Evolutionary conservation across 2,113 vertebrate genomes (phyloP).

Genomic region (Anser cygnoides): DNA sequence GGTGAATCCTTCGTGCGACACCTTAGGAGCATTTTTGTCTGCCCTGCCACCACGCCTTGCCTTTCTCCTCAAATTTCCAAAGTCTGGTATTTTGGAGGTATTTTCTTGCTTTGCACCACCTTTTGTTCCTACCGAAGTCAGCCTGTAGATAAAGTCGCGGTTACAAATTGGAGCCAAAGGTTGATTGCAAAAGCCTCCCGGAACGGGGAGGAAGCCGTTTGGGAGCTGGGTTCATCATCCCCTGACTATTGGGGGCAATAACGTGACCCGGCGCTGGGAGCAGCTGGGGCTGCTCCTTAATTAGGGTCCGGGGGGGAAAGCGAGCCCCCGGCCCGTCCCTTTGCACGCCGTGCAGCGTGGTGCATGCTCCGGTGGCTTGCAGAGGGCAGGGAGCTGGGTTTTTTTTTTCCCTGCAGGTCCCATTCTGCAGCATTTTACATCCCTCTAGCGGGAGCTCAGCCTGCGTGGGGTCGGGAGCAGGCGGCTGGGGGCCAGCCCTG

Average conservation of each 20-base stretch:
- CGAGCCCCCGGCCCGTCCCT: background rate
- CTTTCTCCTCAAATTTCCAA: background rate
- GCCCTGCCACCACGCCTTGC: background rate
- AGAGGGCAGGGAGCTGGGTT: background rate
- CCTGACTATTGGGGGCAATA: fast-evolving
- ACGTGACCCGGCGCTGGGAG: background rate
- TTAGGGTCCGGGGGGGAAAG: background rate
- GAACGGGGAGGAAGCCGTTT: background rate
- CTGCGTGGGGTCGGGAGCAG: background rate
- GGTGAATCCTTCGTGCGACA: background rate
- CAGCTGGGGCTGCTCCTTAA: fast-evolving
- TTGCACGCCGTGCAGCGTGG: no score
- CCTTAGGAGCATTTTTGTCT: background rate
- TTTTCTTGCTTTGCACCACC: fast-evolving
- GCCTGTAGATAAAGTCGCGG: fast-evolving
- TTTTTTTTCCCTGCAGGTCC: background rate
- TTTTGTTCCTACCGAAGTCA: background rate
- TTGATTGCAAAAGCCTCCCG: background rate
- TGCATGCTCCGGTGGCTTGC: no score
- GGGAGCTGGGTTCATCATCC: background rate
- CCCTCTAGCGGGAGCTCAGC: background rate
- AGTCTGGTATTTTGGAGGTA: fast-evolving
- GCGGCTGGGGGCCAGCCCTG: no score
- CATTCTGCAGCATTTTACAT: background rate
- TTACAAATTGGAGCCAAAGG: background rate